phyloP scores from a whole-genome alignment of 2,888 invertebrate species.

The Hydrotaea diabolus region DNA sequence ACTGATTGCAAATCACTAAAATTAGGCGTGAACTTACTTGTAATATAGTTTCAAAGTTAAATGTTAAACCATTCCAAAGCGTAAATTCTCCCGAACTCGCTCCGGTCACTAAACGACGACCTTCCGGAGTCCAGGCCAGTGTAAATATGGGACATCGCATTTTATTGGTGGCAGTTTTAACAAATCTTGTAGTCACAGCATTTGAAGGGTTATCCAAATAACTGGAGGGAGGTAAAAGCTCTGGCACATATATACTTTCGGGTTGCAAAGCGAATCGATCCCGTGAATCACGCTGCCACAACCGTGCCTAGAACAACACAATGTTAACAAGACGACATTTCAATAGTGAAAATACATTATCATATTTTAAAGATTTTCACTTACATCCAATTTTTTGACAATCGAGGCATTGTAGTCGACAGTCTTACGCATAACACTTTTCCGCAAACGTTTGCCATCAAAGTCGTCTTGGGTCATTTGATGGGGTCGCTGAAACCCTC shows the following conservation, averaged over 20 bases:
- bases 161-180: conserved; percentile 99
- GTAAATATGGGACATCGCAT: conserved; percentile 99
- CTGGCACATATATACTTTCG: conserved; percentile 96
- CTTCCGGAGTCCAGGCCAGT: conserved; percentile 99
- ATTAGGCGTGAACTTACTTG: conserved; percentile 84
- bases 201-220: conserved; percentile 97
- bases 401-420: conserved; percentile 98
- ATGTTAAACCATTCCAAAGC: conserved; percentile 99
- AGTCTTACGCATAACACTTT: conserved; percentile 98
- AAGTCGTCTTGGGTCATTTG: conserved; percentile 90
- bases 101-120: conserved; percentile 97
- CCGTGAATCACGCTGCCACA: conserved; percentile 96
- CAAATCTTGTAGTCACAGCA: conserved; percentile 96
- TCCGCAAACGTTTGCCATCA: conserved; percentile 96
- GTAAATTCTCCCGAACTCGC: conserved; percentile 99
- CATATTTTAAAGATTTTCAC: conserved; percentile 56
- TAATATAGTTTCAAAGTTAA: conserved; percentile 99
- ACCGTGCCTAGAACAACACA: conserved; percentile 85
- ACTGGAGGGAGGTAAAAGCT: conserved; percentile 95
- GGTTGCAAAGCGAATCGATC: conserved; percentile 95
- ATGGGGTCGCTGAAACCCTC: conserved; percentile 81
- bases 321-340: neutral
- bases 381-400: conserved; percentile 93
- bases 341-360: neutral
- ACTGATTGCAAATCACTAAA: neutral